Percentiles rank a stretch among this genome's conserved stretches.
Conservation (phyloP, 1,140 invertebrate genomes). For the Drosophila fuyamai region DNA sequence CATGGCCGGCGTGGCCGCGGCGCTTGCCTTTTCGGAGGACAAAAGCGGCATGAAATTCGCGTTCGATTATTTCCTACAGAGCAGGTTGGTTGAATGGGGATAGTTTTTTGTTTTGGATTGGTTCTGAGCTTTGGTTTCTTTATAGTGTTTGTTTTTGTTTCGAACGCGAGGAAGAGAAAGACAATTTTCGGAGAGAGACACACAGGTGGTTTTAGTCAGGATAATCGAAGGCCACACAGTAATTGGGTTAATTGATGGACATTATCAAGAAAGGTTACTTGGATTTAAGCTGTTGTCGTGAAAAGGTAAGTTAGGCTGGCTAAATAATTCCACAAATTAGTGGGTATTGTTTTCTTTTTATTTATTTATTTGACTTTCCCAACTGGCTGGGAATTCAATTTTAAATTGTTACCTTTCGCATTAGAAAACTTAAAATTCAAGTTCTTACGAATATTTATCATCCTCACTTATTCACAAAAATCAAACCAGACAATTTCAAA, state of each 20-base stretch:
- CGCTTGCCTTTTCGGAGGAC: constrained; percentile 82
- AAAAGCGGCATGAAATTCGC: constrained; percentile 84
- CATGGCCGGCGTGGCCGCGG: constrained; percentile 54
- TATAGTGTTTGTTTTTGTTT: constrained; percentile 28
- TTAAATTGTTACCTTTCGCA: not conserved
- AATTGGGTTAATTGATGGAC: constrained; percentile 35
- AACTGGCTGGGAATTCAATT: not conserved
- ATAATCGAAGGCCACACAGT: constrained; percentile 39
- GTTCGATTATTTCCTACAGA: constrained; percentile 83
- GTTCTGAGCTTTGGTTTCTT: constrained; percentile 45
- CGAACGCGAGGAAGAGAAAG: constrained; percentile 46
- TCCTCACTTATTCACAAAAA: too few relatives aligned
- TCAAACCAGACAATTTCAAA: too few relatives aligned
- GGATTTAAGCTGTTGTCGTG: constrained; percentile 1
- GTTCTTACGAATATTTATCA: too few relatives aligned
- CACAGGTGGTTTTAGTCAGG: constrained; percentile 42
- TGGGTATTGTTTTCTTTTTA: not conserved
- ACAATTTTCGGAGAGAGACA: constrained; percentile 51
- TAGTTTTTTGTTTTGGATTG: constrained; percentile 46
- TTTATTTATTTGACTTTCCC: not conserved
- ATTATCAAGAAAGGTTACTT: constrained; percentile 14
- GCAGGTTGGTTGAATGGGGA: constrained; percentile 53
- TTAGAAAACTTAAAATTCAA: too few relatives aligned
- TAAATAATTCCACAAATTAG: not conserved
- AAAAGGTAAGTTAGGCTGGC: not conserved